Base-by-base conservation (phyloP, 2,113 vertebrate genomes). In the Microcebus ravelobensis region DNA sequence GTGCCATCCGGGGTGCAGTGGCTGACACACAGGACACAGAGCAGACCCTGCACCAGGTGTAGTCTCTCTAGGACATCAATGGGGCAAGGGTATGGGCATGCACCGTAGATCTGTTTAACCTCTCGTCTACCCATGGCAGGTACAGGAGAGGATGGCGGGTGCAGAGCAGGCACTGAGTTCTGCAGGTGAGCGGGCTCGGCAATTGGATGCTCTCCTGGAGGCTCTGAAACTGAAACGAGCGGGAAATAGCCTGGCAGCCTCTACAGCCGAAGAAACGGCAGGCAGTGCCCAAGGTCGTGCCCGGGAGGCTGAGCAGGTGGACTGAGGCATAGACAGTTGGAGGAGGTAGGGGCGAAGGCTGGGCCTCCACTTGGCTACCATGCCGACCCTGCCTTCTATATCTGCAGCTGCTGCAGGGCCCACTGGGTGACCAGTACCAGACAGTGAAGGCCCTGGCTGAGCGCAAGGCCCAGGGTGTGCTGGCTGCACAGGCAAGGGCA, bases 291-390 rank as follows among this genome's bases (percentile, higher is more conserved):
- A 98, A 83, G 98, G 99, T 91, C 99, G 99, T 65, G 99, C 99
- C 0, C 97, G 98, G 0, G 99, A 99, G 97, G 99, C 99, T 96
- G 99, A 99, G 96, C 99, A 99, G 99, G 99, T 98, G 34, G n/a
- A 86, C 31, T 87, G 65, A 85, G 59, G 70, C 45, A 85, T 13
- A 87, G 42, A 57, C 77, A 65, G n/a, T 34, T 42, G 13, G 48
- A 74, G 42, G 29, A 68, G 45, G 8, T 79, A 27, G n/a, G 12
- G 13, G 18, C 13, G 36, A 42, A 84, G 29, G 48, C 39, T 80
- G 27, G 70, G 77, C 27, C 73, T 81, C 55, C 61, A 31, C 57
- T 63, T 84, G 42, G 0, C 52, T 90, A 42, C 42, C 6, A 25
- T 25, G 2, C 50, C 65, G 57, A 61, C 71, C 25, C 14, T 29